Percentiles rank a stretch among this genome's conserved stretches.
phyloP scores from a whole-genome alignment of 2,888 invertebrate genomes.

The Cataglyphis rosenhaueri region DNA sequence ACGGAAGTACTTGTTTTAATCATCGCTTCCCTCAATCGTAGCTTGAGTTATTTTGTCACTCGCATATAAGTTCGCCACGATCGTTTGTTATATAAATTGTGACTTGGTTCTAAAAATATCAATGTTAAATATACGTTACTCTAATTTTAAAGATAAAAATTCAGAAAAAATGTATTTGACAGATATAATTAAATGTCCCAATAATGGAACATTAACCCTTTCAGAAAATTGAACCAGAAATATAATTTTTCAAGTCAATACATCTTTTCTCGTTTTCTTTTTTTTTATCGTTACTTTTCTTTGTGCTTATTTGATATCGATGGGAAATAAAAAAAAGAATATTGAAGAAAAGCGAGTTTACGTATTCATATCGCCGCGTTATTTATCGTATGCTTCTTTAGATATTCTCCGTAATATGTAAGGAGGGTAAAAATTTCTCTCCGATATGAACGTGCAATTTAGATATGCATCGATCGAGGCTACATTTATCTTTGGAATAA shows the following conservation, averaged over 20 bases:
- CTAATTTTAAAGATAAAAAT: background rate
- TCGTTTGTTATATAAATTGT: background rate
- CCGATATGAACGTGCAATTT: conserved; percentile 7
- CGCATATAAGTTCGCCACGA: background rate
- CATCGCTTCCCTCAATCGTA: background rate
- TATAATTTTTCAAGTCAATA: background rate
- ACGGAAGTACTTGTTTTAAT: conserved; percentile 35
- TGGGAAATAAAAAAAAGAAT: background rate
- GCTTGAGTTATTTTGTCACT: background rate
- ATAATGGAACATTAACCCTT: background rate
- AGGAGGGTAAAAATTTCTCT: background rate
- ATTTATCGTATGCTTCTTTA: background rate
- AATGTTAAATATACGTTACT: no score
- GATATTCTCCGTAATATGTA: background rate
- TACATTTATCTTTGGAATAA: conserved; percentile 18
- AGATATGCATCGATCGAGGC: conserved; percentile 14
- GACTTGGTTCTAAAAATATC: background rate
- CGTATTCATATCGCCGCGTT: conserved; percentile 1
- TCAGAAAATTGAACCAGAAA: background rate
- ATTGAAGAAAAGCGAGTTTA: background rate
- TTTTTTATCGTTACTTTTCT: background rate
- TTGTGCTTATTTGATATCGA: background rate
- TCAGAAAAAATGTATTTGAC: background rate
- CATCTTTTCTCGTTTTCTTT: background rate
- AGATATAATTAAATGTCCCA: background rate